Evolutionary conservation across 2,797 vertebrate species (phyloP), one percentile per base, ranked within the genome.

Genomic region (Melanotaenia trifasciata): DNA sequence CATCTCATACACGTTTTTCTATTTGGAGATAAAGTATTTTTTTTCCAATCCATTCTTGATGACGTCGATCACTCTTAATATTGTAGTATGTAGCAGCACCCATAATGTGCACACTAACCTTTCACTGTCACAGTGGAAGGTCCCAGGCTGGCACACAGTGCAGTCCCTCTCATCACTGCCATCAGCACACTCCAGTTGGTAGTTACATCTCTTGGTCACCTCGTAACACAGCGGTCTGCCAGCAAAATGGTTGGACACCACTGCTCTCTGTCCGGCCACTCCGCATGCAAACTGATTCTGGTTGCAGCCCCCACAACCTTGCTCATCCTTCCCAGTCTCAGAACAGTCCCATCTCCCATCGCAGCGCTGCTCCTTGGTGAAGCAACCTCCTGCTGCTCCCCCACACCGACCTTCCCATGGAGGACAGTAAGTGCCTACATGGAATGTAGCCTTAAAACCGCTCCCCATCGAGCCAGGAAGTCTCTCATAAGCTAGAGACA

Each of bases 381-480:
- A 97, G 91, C 97, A 98, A 0, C 95, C 95, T 0, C 94, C 94
- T 0, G 90, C 87, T 0, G 95, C 81, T 9, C 96, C 95, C 0
- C 96, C 94, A 0, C 97, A 98, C 1, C 95, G 95, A 11, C 92
- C 93, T 68, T 96, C 96, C 96, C 96, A 96, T 0, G 96, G 96
- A 3, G 96, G 93, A 67, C 96, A 97, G 92, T 97, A 98, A 62
- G 94, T 96, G 0, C 91, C 92, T 0, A 97, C 96, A 0, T 96
- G 96, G 89, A 97, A 98, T 0, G 96, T 97, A 33, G 96, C 97
- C 0, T 97, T 97, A 79, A 98, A 98, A 20, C 96, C 96, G 0
- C 84, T 87, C 5, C 93, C 93, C 30, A 85, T 81, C 0, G 92
- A 93, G 70, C 85, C 87, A 0, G 90, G 77, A 9, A 83, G 81